These are phyloP conservation scores for Cryptoblepharus egeriae DNA, from an alignment of 2,797 vertebrate species.

Conservation along the genomic window DNA sequence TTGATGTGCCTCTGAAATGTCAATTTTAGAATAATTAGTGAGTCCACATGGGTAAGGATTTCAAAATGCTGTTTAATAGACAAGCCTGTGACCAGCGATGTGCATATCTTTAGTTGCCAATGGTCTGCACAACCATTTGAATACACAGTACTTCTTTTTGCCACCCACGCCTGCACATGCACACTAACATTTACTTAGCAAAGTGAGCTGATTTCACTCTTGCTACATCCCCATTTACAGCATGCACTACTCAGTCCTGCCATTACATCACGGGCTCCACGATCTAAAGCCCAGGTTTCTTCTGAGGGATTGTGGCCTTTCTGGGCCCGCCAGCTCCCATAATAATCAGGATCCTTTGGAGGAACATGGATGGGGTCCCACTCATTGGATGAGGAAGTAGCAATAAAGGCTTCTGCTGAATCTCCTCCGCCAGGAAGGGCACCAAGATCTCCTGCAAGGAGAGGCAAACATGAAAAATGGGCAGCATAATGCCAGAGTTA, in stretches of 20 bases:
- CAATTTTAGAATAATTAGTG: too few species aligned
- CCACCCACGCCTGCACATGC: too few species aligned
- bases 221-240: conserved; percentile 90
- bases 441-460: conserved; percentile 39
- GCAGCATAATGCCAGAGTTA: too few species aligned
- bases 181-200: conserved; percentile 77
- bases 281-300: conserved; percentile 73
- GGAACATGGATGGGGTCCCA: conserved; percentile 69
- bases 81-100: neutral
- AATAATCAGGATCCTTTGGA: conserved; percentile 69
- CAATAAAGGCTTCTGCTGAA: conserved; percentile 65
- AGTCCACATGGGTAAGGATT: neutral
- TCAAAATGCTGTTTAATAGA: neutral
- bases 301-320: conserved; percentile 43
- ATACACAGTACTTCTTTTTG: neutral
- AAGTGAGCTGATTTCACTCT: conserved; percentile 87
- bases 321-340: conserved; percentile 61
- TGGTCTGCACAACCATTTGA: neutral
- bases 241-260: conserved; percentile 86
- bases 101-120: neutral
- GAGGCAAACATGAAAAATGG: neutral
- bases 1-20: too few species aligned
- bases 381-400: conserved; percentile 56
- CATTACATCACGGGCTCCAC: conserved; percentile 80
- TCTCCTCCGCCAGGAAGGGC: conserved; percentile 25